Percentiles rank a stretch among this genome's conserved stretches.
Conservation (phyloP, 92 coral and sea anemone genomes). For the Chrysogorgia sp. region DNA sequence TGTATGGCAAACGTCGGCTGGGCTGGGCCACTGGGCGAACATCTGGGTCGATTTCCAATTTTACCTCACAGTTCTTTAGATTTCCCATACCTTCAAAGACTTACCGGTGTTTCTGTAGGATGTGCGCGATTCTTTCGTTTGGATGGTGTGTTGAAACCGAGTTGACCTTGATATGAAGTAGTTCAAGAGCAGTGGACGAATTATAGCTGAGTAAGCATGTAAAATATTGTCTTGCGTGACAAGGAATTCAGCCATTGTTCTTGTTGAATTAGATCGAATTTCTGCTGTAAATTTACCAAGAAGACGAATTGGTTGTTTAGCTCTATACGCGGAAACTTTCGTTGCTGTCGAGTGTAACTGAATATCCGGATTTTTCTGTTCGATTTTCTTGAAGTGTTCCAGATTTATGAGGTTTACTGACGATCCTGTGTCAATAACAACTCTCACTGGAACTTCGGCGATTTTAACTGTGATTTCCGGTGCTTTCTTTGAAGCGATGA, state of each 20-base stretch:
- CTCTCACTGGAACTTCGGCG: constrained; percentile 33
- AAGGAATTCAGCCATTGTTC: constrained; percentile 27
- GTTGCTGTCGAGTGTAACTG: constrained; percentile 16
- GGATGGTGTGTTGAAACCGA: constrained; percentile 12
- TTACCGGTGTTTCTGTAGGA: constrained; percentile 37
- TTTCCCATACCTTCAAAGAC: constrained; percentile 58
- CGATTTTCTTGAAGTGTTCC: neutral
- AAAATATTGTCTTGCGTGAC: constrained; percentile 4
- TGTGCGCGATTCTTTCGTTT: constrained; percentile 2
- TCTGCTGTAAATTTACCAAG: constrained; percentile 38
- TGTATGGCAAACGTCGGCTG: constrained; percentile 44
- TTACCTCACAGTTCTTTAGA: constrained; percentile 44
- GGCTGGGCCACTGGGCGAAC: constrained; percentile 52
- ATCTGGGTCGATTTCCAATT: constrained; percentile 50
- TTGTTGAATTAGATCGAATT: constrained; percentile 25
- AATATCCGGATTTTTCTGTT: neutral
- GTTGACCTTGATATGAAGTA: constrained; percentile 33
- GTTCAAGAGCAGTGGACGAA: constrained; percentile 38
- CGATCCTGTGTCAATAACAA: constrained; percentile 51
- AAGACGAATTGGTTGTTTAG: constrained; percentile 43
- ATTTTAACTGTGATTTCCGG: constrained; percentile 31
- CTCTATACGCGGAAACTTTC: constrained; percentile 49
- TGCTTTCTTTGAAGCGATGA: constrained; percentile 7
- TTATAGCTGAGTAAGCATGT: constrained; percentile 48
- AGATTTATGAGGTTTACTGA: constrained; percentile 51